A percentile compares a stretch with the other conserved stretches of the same genome.
Conservation (phyloP, 92 coral and sea anemone species). For the Scolanthus callimorphus region DNA sequence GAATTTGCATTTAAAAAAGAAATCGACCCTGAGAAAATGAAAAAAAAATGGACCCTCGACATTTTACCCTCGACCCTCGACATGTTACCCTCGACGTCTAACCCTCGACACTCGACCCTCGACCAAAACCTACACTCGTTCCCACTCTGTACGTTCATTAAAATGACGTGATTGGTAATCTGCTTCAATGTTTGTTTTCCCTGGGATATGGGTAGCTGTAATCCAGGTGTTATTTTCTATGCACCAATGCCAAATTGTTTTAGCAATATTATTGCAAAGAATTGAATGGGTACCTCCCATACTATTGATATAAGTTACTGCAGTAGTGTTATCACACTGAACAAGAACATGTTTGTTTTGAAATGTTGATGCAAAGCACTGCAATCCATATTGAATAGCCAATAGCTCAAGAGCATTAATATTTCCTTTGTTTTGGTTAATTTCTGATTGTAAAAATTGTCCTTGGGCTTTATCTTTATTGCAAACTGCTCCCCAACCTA, state of each 20-base stretch:
- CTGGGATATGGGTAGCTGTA: slow-evolving; percentile 47
- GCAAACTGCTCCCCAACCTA: slow-evolving; percentile 43
- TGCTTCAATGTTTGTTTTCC: slow-evolving; percentile 30
- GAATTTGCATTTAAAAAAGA: too few relatives aligned
- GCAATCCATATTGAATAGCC: slow-evolving; percentile 37
- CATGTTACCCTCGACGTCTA: too few relatives aligned
- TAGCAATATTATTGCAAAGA: slow-evolving; percentile 30
- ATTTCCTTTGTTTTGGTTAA: too few relatives aligned
- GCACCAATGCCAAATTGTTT: slow-evolving; percentile 23
- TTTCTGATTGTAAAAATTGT: too few relatives aligned
- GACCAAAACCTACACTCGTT: slow-evolving; percentile 7
- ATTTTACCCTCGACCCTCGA: too few relatives aligned
- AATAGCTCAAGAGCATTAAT: slow-evolving; percentile 38
- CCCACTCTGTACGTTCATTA: slow-evolving; percentile 30
- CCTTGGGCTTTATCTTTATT: too few relatives aligned
- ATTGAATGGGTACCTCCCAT: slow-evolving; percentile 49
- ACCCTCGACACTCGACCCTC: too few relatives aligned
- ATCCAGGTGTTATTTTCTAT: slow-evolving; percentile 30
- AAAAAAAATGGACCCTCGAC: too few relatives aligned
- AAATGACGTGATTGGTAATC: slow-evolving; percentile 26
- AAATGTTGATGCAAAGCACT: slow-evolving; percentile 19
- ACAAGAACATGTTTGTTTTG: slow-evolving; percentile 33
- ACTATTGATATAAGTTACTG: slow-evolving; percentile 17
- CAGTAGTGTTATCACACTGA: slow-evolving; percentile 42
- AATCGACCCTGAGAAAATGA: too few relatives aligned